Evolutionary conservation across 2,888 invertebrate species (phyloP).

Genomic region (Agriopis aurantiaria): DNA sequence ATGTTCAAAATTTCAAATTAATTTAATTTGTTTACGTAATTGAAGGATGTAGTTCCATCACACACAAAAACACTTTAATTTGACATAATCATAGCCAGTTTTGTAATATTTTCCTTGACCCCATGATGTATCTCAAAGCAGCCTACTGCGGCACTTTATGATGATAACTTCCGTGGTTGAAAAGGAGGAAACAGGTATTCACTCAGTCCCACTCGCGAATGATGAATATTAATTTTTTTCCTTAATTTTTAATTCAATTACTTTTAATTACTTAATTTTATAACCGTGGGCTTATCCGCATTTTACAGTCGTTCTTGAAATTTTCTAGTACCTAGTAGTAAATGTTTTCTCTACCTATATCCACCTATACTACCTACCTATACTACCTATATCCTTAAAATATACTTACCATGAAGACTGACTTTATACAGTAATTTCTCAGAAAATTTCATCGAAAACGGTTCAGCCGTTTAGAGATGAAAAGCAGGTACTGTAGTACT

Average conservation of each 20-base stretch:
- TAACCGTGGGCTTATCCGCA: too few relatives aligned
- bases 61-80: slow-evolving; percentile 23
- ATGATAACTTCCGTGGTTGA: neutral
- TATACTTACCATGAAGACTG: too few relatives aligned
- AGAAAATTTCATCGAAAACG: neutral
- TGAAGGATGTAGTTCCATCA: slow-evolving; percentile 18
- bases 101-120: slow-evolving; percentile 7
- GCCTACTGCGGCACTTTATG: neutral
- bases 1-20: neutral
- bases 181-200: neutral
- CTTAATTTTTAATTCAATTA: too few relatives aligned
- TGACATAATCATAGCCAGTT: neutral
- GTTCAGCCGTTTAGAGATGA: neutral
- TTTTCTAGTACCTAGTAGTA: too few relatives aligned
- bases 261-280: too few relatives aligned
- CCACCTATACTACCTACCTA: too few relatives aligned
- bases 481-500: neutral
- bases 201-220: too few relatives aligned
- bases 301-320: too few relatives aligned
- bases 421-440: too few relatives aligned
- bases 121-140: neutral
- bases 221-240: too few relatives aligned
- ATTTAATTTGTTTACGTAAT: slow-evolving; percentile 3
- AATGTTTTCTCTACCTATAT: too few relatives aligned
- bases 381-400: too few relatives aligned